Evolutionary conservation across 2,797 vertebrate species (phyloP).

Genomic region (Dallia pectoralis): DNA sequence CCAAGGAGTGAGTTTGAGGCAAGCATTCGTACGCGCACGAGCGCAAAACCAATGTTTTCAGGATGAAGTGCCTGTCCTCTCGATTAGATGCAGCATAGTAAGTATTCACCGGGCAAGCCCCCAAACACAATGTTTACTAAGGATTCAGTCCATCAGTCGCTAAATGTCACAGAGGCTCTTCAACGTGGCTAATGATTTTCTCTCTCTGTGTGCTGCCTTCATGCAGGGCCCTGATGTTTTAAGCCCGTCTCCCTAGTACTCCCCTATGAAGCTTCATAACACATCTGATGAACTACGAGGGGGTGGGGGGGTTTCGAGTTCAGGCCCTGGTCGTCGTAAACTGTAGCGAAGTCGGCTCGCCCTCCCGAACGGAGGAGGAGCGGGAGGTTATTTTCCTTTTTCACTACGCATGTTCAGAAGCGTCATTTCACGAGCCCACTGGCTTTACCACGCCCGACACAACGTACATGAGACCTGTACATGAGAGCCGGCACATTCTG

Average conservation of each 20-base stretch:
- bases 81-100: constrained; percentile 70
- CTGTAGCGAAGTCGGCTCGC: constrained; percentile 2
- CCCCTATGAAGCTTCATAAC: not conserved
- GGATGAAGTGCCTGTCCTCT: constrained; percentile 15
- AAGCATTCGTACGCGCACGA: constrained; percentile 17
- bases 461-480: not conserved
- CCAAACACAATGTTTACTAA: constrained; percentile 75
- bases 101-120: constrained; percentile 61
- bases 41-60: not conserved
- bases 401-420: not conserved
- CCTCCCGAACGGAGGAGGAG: not conserved
- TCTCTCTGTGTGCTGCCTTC: not conserved
- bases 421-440: constrained; percentile 2
- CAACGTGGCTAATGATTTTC: constrained; percentile 11
- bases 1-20: not conserved
- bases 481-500: not conserved
- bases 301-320: constrained; percentile 17
- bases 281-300: constrained; percentile 30
- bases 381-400: not conserved
- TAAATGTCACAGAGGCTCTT: constrained; percentile 30
- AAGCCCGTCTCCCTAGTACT: not conserved
- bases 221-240: not conserved
- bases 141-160: constrained; percentile 65
- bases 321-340: constrained; percentile 12
- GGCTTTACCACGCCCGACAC: not conserved